A percentile compares a stretch with the other conserved stretches of the same genome.
Conservation (phyloP, 2,797 vertebrate genomes). For the Clarias laeviceps region DNA sequence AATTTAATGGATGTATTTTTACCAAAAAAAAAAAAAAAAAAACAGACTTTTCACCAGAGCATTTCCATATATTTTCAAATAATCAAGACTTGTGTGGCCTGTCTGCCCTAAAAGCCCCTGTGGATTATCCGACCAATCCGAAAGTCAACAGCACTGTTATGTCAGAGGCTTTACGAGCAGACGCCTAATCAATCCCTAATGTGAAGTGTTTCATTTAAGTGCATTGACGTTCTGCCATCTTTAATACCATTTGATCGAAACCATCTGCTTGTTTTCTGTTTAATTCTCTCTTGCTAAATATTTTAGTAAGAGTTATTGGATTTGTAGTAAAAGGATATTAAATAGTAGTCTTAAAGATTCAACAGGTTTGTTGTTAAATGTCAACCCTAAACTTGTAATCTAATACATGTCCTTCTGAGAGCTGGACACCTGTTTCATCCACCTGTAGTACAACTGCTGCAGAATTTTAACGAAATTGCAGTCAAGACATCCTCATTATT, state of each 20-base stretch:
- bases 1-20: background rate
- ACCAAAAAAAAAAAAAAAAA: too few species aligned
- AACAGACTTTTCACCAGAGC: background rate
- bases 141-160: background rate
- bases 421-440: background rate
- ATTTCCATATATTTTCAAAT: background rate
- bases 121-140: background rate
- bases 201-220: background rate
- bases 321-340: background rate
- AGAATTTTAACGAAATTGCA: background rate
- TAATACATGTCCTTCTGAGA: background rate
- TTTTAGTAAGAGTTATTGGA: background rate
- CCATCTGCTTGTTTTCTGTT: background rate
- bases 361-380: background rate
- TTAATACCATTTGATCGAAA: background rate
- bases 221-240: background rate
- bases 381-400: background rate
- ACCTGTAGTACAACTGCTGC: background rate
- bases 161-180: slow-evolving; percentile 2
- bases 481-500: background rate
- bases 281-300: background rate
- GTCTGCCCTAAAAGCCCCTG: background rate
- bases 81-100: background rate
- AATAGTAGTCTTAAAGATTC: background rate
- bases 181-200: background rate